A percentile compares a stretch with the other conserved stretches of the same genome.
Evolutionary conservation across 2,113 vertebrate genomes (phyloP).

Genomic region (Serilophus lunatus): DNA sequence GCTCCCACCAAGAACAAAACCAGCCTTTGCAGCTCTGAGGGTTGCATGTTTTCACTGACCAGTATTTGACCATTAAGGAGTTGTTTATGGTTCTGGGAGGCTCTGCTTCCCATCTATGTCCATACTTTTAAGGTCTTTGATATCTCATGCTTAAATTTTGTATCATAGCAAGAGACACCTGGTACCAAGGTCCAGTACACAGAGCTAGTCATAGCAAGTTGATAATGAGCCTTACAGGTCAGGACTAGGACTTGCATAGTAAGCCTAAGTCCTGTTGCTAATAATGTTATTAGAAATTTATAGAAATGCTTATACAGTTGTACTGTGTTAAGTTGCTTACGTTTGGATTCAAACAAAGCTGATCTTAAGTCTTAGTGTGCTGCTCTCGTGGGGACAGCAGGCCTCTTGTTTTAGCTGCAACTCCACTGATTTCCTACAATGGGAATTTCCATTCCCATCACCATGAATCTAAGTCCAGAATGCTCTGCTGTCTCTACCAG

Average conservation of each 20-base stretch:
- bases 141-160: not conserved
- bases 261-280: not conserved
- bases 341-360: not conserved
- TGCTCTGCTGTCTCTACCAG: rapidly evolving
- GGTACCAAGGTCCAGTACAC: not conserved
- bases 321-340: not conserved
- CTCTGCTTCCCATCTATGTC: not conserved
- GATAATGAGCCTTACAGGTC: not conserved
- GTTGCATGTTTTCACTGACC: not conserved
- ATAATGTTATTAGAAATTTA: not conserved
- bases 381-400: not conserved
- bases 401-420: not conserved
- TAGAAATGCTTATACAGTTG: not conserved
- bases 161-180: not conserved
- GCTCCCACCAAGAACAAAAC: not conserved
- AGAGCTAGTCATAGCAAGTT: not conserved
- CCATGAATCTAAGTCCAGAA: not conserved
- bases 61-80: not conserved
- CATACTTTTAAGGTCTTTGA: not conserved
- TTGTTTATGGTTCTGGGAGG: not conserved
- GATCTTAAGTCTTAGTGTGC: not conserved
- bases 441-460: not conserved
- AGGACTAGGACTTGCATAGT: not conserved
- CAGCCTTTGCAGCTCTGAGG: not conserved
- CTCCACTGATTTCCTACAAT: not conserved